Conservation (phyloP, 2,888 invertebrate species). For the Pristionchus japonicus region DNA sequence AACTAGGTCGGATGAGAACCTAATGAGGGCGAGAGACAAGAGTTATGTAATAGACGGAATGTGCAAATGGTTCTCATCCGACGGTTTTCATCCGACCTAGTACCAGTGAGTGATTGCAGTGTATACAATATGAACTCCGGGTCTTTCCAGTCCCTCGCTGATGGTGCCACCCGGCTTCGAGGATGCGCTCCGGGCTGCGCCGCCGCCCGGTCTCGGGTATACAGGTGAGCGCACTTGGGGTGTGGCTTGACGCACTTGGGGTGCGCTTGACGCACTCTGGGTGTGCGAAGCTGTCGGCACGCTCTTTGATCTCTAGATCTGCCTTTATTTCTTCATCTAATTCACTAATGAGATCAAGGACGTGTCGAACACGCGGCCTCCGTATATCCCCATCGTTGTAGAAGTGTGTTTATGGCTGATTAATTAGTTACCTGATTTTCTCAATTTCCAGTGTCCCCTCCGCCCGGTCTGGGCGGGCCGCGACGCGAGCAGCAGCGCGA, state of each 20-base stretch:
- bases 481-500: not conserved
- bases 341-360: too few species aligned
- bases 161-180: not conserved
- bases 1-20: too few species aligned
- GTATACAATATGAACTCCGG: not conserved
- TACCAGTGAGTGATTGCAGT: not conserved
- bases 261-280: too few species aligned
- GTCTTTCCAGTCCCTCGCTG: not conserved
- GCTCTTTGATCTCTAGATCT: too few species aligned
- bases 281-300: too few species aligned
- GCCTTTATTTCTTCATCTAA: not conserved
- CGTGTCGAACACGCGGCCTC: too few species aligned
- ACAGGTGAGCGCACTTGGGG: not conserved
- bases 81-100: not conserved
- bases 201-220: constrained; percentile 7
- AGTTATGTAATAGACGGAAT: too few species aligned
- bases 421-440: not conserved
- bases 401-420: not conserved
- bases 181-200: not conserved
- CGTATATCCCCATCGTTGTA: too few species aligned
- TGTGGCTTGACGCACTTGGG: too few species aligned
- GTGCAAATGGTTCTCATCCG: too few species aligned
- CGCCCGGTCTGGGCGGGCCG: not conserved
- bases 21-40: too few species aligned
- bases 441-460: not conserved